Conservation (phyloP, 2,888 invertebrate genomes). For the Tuberolachnus salignus region DNA sequence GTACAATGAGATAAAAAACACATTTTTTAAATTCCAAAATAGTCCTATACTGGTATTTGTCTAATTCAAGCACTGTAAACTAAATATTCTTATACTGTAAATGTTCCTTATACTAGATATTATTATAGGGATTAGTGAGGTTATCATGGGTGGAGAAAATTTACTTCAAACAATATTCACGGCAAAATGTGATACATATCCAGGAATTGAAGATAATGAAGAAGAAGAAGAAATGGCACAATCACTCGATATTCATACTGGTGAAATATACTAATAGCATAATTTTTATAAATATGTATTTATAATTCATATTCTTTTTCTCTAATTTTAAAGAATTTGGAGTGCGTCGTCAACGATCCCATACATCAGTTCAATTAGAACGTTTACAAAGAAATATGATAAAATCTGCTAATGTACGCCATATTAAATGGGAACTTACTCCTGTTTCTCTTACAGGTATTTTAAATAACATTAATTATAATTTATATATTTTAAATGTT, state of each 20-base stretch:
- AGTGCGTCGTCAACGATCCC: slow-evolving; percentile 75
- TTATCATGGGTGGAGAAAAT: slow-evolving; percentile 86
- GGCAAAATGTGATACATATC: slow-evolving; percentile 73
- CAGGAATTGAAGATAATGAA: slow-evolving; percentile 79
- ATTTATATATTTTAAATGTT: background rate
- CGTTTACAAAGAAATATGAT: slow-evolving; percentile 86
- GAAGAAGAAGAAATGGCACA: slow-evolving; percentile 77
- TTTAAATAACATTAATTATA: background rate
- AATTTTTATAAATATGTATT: slow-evolving; percentile 23
- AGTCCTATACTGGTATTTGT: too few relatives aligned
- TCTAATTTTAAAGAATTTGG: slow-evolving; percentile 62
- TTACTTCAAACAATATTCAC: slow-evolving; percentile 71
- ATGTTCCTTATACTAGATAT: slow-evolving; percentile 14
- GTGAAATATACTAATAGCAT: slow-evolving; percentile 61
- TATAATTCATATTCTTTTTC: slow-evolving; percentile 11
- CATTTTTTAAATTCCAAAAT: too few relatives aligned
- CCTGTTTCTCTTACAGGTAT: slow-evolving; percentile 64
- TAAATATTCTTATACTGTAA: background rate
- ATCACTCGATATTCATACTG: slow-evolving; percentile 79
- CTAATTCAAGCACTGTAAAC: too few relatives aligned
- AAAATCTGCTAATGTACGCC: slow-evolving; percentile 77
- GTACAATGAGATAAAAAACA: too few relatives aligned
- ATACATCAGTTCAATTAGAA: slow-evolving; percentile 86
- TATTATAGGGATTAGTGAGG: slow-evolving; percentile 80
- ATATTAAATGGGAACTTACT: slow-evolving; percentile 74